phyloP scores from a whole-genome alignment of 2,797 vertebrate genomes.

The Danio jaintianensis region DNA sequence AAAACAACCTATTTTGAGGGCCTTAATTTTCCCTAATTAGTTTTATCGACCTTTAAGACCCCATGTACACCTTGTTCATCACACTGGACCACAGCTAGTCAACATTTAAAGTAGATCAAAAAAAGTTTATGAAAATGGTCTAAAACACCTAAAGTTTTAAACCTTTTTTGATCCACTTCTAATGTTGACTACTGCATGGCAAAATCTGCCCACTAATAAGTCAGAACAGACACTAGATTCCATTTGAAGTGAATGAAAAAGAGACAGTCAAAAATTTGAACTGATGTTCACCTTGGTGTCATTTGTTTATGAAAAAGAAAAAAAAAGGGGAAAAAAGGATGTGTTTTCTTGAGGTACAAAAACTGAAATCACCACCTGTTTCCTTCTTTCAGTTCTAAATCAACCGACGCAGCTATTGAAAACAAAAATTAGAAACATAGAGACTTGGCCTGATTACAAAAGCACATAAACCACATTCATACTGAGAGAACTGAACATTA shows the following conservation, averaged over 20 bases:
- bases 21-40: too few species aligned
- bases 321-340: too few species aligned
- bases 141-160: too few species aligned
- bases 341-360: not conserved
- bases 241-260: not conserved
- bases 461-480: slow-evolving; percentile 19
- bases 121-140: too few species aligned
- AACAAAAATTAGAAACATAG: not conserved
- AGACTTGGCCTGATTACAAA: not conserved
- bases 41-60: too few species aligned
- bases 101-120: too few species aligned
- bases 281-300: not conserved
- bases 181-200: too few species aligned
- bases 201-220: not conserved
- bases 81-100: not conserved
- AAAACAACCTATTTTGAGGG: too few species aligned
- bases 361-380: slow-evolving; percentile 39
- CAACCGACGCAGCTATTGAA: slow-evolving; percentile 27
- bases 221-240: not conserved
- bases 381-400: slow-evolving; percentile 22
- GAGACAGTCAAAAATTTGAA: not conserved
- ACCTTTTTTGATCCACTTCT: too few species aligned
- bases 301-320: too few species aligned
- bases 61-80: too few species aligned
- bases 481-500: not conserved